Evolutionary conservation across 2,113 vertebrate species (phyloP).

Genomic region (Crotalus horridus): DNA sequence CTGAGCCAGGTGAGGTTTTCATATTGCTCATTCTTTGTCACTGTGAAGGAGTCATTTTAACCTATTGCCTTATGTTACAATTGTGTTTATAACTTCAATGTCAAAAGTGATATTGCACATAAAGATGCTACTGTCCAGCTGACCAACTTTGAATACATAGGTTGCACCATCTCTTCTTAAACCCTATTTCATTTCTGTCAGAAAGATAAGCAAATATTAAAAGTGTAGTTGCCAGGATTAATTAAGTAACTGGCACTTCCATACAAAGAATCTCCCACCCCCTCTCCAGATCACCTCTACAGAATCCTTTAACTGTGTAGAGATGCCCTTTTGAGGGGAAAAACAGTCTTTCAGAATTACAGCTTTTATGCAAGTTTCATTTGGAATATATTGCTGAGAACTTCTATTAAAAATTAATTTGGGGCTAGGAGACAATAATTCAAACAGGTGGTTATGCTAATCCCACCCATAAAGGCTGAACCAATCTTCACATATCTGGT

Average conservation of each 20-base stretch:
- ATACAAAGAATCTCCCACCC: background rate
- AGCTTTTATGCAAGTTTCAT: background rate
- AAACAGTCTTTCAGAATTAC: background rate
- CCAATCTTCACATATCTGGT: background rate
- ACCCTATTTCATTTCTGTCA: background rate
- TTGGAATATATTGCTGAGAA: background rate
- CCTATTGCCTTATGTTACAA: background rate
- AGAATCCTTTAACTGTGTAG: background rate
- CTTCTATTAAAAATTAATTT: slow-evolving; percentile 42
- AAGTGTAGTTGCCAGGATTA: background rate
- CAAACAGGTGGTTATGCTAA: slow-evolving; percentile 39
- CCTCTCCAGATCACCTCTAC: accelerated
- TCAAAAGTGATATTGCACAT: background rate
- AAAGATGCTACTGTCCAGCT: slow-evolving; percentile 36
- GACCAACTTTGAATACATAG: slow-evolving; percentile 26
- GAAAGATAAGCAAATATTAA: slow-evolving; percentile 8
- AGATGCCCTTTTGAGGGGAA: background rate
- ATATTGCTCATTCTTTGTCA: background rate
- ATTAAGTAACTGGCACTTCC: slow-evolving; percentile 9
- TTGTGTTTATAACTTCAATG: background rate
- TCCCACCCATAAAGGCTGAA: slow-evolving; percentile 46
- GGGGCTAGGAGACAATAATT: slow-evolving; percentile 30
- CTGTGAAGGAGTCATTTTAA: background rate
- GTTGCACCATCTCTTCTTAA: background rate
- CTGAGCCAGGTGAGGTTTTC: background rate